phyloP scores from a whole-genome alignment of 1,140 invertebrate species.

The Drosophila parabipectinata region DNA sequence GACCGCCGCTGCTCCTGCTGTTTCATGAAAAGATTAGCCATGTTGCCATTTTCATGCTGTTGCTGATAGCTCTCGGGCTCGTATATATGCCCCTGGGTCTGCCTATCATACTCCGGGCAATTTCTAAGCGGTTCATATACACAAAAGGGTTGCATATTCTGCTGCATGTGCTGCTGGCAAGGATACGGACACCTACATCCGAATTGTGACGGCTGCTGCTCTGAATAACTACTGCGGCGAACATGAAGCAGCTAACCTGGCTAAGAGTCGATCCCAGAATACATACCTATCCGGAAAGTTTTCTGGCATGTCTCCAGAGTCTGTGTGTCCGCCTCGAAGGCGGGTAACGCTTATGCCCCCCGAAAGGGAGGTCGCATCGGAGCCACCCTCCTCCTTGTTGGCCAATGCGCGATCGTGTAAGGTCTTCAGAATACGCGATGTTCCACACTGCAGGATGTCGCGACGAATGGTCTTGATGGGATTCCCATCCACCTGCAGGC shows the following conservation, averaged over 20 bases:
- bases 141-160: not conserved
- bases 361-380: not conserved
- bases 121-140: conserved; percentile 6
- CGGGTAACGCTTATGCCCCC: conserved; percentile 26
- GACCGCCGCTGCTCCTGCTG: not conserved
- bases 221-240: conserved; percentile 18
- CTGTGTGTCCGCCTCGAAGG: conserved; percentile 9
- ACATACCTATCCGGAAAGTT: conserved; percentile 89
- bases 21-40: not conserved
- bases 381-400: conserved; percentile 77
- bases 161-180: conserved; percentile 35
- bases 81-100: conserved; percentile 3
- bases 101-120: conserved; percentile 2
- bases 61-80: conserved; percentile 10
- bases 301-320: conserved; percentile 22
- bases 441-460: conserved; percentile 92
- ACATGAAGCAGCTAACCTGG: conserved; percentile 25
- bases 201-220: conserved; percentile 7
- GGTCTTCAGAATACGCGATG: conserved; percentile 91
- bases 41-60: conserved; percentile 10
- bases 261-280: not conserved
- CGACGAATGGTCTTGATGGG: conserved; percentile 90
- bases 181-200: conserved; percentile 13
- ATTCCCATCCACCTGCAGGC: conserved; percentile 93
- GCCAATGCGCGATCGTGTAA: conserved; percentile 87